These are phyloP conservation scores for Pseudomyrmex sp. DNA, from an alignment of 1,140 invertebrate genomes.

Conservation along the genomic window DNA sequence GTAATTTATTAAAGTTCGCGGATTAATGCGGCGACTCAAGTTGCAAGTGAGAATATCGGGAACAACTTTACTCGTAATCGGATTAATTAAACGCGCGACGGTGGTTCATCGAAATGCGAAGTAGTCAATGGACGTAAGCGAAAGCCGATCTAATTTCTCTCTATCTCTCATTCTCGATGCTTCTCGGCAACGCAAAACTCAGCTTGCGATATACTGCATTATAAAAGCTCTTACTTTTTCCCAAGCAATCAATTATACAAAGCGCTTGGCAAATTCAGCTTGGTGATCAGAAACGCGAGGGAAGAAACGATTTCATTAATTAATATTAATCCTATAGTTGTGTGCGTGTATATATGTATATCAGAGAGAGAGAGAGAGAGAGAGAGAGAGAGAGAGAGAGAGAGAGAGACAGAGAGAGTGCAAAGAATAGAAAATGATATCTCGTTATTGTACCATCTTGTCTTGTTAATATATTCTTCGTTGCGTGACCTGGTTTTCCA, in stretches of 20 bases:
- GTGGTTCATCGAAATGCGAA: constrained; percentile 55
- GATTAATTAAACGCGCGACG: constrained; percentile 53
- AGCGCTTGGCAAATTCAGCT: constrained; percentile 12
- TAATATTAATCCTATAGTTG: constrained; percentile 42
- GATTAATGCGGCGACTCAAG: constrained; percentile 43
- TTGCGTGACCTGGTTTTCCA: not conserved
- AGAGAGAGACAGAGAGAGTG: too few species aligned
- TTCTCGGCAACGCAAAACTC: constrained; percentile 21
- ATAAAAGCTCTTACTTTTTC: constrained; percentile 33
- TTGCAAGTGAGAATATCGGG: constrained; percentile 50
- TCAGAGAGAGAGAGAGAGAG: too few species aligned
- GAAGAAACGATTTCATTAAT: constrained; percentile 27
- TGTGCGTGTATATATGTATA: not conserved
- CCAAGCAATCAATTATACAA: constrained; percentile 10
- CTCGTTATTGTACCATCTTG: constrained; percentile 36
- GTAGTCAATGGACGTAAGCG: constrained; percentile 41
- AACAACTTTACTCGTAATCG: constrained; percentile 51
- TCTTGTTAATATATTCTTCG: constrained; percentile 25
- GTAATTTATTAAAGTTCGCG: constrained; percentile 59
- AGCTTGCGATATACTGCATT: constrained; percentile 3
- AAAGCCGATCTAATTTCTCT: constrained; percentile 50
- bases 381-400: too few species aligned
- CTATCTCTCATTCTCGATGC: not conserved
- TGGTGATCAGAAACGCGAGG: not conserved
- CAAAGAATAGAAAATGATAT: constrained; percentile 30